These are phyloP conservation scores for Dione juno DNA, from an alignment of 2,888 invertebrate genomes.

Conservation along the genomic window DNA sequence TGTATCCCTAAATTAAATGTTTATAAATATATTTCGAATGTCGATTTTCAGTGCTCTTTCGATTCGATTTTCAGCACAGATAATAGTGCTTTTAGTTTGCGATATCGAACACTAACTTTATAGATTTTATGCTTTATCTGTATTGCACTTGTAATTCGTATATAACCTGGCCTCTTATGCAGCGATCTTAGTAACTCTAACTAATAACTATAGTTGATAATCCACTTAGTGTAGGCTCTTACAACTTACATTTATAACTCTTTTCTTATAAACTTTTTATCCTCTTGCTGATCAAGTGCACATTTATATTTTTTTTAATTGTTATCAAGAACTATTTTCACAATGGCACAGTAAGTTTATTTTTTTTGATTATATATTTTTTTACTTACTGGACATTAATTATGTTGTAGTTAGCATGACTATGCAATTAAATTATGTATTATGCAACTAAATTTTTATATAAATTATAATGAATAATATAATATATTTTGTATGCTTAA, in stretches of 20 bases:
- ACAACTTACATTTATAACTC: neutral
- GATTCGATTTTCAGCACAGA: too few relatives aligned
- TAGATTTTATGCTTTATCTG: neutral
- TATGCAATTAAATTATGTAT: constrained; percentile 1
- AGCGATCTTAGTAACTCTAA: neutral
- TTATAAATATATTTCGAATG: too few relatives aligned
- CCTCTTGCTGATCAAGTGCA: neutral
- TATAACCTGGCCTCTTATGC: neutral
- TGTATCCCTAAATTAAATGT: too few relatives aligned
- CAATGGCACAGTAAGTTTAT: constrained; percentile 33
- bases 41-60: too few relatives aligned
- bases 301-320: neutral
- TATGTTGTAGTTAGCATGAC: constrained; percentile 9
- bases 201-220: neutral
- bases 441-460: neutral
- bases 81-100: too few relatives aligned
- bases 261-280: neutral
- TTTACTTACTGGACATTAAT: neutral
- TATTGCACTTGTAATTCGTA: neutral
- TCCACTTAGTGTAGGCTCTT: neutral
- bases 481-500: too few relatives aligned
- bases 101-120: neutral
- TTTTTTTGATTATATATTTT: neutral
- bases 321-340: neutral
- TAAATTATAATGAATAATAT: too few relatives aligned